Conservation (phyloP, 2,113 vertebrate genomes). For the Sebastes schlegelii region DNA sequence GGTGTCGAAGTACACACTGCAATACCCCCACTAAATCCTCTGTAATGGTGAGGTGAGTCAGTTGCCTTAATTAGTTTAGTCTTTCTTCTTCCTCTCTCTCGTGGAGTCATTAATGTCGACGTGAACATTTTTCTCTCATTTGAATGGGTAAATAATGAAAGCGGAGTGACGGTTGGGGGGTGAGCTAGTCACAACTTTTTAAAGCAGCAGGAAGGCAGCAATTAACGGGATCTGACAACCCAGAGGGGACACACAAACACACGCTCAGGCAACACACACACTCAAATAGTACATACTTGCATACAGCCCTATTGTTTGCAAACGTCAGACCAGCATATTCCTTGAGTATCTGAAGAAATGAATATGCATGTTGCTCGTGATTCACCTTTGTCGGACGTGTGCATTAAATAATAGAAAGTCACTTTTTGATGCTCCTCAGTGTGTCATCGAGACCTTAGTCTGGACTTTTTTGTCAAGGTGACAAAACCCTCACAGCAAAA, state of each 20-base stretch:
- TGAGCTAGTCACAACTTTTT: slow-evolving; percentile 73
- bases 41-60: slow-evolving; percentile 68
- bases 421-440: not conserved
- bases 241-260: slow-evolving; percentile 40
- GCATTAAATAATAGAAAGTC: slow-evolving; percentile 22
- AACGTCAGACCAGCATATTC: not conserved
- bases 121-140: slow-evolving; percentile 80
- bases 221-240: slow-evolving; percentile 79
- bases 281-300: not conserved
- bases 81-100: slow-evolving; percentile 53
- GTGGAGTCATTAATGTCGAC: slow-evolving; percentile 79
- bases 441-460: not conserved
- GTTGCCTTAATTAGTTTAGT: slow-evolving; percentile 75
- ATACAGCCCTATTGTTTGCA: slow-evolving; percentile 29
- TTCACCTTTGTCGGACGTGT: not conserved
- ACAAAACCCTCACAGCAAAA: slow-evolving; percentile 25
- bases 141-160: slow-evolving; percentile 81
- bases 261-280: slow-evolving; percentile 3
- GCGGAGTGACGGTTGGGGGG: slow-evolving; percentile 71
- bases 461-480: slow-evolving; percentile 26
- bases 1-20: slow-evolving; percentile 23
- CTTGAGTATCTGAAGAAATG: not conserved
- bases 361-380: not conserved
- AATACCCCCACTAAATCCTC: slow-evolving; percentile 60
- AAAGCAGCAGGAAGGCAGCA: slow-evolving; percentile 73